Evolutionary conservation across 2,797 vertebrate species (phyloP).

Genomic region (Sebastes variabilis): DNA sequence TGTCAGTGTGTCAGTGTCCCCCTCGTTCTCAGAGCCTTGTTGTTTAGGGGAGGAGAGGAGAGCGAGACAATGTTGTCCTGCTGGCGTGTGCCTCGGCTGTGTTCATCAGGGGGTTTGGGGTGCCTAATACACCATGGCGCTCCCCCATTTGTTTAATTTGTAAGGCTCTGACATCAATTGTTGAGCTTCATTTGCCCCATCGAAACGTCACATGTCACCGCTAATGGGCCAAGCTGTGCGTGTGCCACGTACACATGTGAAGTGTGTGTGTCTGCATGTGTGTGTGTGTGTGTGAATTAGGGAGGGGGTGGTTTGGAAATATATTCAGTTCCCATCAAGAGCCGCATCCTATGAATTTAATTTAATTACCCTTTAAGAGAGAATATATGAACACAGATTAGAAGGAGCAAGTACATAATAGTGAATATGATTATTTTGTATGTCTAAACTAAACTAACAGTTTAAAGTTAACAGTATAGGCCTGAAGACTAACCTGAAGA

Average conservation of each 20-base stretch:
- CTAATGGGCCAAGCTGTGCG: constrained; percentile 82
- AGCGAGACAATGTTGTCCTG: constrained; percentile 77
- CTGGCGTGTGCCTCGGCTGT: constrained; percentile 77
- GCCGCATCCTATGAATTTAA: background rate
- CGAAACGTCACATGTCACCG: constrained; percentile 84
- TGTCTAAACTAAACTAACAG: background rate
- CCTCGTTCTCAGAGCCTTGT: constrained; percentile 28
- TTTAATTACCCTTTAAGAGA: constrained; percentile 3
- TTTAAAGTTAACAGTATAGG: background rate
- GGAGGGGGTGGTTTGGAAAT: background rate
- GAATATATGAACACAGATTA: background rate
- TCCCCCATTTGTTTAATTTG: constrained; percentile 88
- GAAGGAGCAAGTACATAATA: background rate
- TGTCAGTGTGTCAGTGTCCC: constrained; percentile 5
- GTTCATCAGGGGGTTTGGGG: constrained; percentile 83
- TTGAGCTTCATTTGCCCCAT: constrained; percentile 87
- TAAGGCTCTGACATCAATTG: constrained; percentile 89
- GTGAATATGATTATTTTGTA: background rate
- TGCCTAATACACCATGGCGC: constrained; percentile 85
- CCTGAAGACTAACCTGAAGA: background rate
- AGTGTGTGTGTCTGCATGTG: constrained; percentile 42
- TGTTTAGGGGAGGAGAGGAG: constrained; percentile 61
- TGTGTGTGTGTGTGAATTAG: background rate
- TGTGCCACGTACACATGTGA: constrained; percentile 46
- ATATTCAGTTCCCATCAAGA: constrained; percentile 15